Conservation (phyloP, 2,113 vertebrate genomes). For the Nyctibius bracteatus region DNA sequence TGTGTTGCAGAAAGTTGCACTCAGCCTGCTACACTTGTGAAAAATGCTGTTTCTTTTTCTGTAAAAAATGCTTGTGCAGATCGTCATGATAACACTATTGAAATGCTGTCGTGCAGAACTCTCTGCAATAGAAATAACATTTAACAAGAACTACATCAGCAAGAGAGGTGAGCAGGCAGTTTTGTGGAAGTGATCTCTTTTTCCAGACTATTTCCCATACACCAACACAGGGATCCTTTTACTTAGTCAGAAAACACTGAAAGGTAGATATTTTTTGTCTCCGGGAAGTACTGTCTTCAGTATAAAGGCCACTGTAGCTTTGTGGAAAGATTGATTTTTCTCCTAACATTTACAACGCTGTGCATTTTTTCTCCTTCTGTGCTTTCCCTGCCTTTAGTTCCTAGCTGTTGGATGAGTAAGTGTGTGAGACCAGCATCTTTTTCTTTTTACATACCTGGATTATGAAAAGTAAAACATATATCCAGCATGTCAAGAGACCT, state of each 20-base stretch:
- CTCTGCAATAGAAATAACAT: background rate
- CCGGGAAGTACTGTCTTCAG: background rate
- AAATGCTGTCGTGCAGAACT: background rate
- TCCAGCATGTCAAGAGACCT: background rate
- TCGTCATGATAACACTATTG: background rate
- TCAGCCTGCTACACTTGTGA: background rate
- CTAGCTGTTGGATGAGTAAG: background rate
- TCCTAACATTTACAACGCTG: background rate
- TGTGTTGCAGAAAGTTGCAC: background rate
- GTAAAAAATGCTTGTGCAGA: background rate
- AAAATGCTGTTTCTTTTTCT: background rate
- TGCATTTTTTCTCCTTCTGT: background rate
- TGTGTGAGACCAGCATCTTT: background rate
- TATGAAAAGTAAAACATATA: background rate
- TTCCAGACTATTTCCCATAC: background rate
- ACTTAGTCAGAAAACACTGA: background rate
- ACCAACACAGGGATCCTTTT: background rate
- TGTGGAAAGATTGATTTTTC: background rate
- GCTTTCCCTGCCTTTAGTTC: background rate
- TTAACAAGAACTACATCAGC: background rate
- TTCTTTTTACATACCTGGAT: background rate
- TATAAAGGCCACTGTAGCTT: background rate
- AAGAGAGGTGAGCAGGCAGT: background rate
- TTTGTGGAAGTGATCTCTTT: background rate
- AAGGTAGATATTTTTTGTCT: background rate